Conservation (phyloP, 2,888 invertebrate species). For the Deilephila porcellus region DNA sequence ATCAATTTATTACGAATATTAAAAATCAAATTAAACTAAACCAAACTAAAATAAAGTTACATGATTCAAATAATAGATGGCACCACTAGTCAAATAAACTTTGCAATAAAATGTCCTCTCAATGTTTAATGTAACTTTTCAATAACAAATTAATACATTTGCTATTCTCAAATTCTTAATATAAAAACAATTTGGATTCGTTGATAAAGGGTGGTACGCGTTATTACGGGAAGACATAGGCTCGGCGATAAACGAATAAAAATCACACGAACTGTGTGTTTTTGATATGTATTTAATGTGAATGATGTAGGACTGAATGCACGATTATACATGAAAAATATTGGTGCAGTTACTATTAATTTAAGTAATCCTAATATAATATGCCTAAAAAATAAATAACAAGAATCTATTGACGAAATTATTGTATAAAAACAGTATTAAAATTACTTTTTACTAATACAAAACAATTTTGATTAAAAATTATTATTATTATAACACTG, state of each 20-base stretch:
- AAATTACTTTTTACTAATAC: too few relatives aligned
- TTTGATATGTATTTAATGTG: conserved; percentile 30
- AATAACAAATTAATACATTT: not conserved
- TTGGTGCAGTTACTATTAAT: conserved; percentile 13
- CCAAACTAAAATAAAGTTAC: not conserved
- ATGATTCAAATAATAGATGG: conserved; percentile 15
- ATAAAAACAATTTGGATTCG: conserved; percentile 23
- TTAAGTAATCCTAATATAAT: not conserved
- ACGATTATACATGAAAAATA: conserved; percentile 20
- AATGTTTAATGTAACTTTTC: not conserved
- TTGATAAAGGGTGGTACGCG: conserved; percentile 27
- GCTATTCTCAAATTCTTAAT: not conserved
- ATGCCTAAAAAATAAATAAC: not conserved
- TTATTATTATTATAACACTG: not conserved
- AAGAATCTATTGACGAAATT: too few relatives aligned
- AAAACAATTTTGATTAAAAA: too few relatives aligned
- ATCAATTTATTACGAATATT: not conserved
- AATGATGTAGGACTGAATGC: conserved; percentile 28
- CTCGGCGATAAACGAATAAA: conserved; percentile 45
- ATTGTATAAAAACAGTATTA: too few relatives aligned
- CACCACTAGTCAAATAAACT: not conserved
- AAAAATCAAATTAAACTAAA: not conserved
- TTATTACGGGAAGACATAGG: conserved; percentile 48
- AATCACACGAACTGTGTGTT: conserved; percentile 27
- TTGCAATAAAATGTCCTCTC: not conserved